Evolutionary conservation across 2,888 invertebrate species (phyloP).

Genomic region (Sarcophaga rosellei): DNA sequence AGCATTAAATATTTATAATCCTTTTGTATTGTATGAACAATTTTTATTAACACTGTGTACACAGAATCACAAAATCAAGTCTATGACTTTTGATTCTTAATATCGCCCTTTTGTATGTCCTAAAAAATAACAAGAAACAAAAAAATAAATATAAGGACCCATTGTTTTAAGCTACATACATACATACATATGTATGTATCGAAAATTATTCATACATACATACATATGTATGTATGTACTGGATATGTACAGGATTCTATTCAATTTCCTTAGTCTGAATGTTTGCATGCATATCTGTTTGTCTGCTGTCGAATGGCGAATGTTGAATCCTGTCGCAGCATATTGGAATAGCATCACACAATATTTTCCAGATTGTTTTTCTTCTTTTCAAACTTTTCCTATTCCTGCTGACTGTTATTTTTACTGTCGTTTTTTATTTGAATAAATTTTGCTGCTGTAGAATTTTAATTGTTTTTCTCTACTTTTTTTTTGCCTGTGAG

Average conservation of each 20-base stretch:
- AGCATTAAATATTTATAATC: no score
- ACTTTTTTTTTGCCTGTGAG: neutral
- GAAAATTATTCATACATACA: no score
- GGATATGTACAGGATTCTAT: slow-evolving; percentile 12
- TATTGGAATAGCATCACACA: slow-evolving; percentile 16
- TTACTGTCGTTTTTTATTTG: neutral
- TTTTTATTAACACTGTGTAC: neutral
- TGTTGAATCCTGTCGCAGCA: slow-evolving; percentile 20
- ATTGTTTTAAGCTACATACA: slow-evolving; percentile 1
- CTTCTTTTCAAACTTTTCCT: neutral
- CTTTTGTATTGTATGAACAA: neutral
- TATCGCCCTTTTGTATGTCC: neutral
- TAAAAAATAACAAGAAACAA: neutral
- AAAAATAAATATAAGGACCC: neutral
- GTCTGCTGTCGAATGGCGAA: neutral
- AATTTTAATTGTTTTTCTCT: slow-evolving; percentile 14
- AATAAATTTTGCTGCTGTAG: slow-evolving; percentile 11
- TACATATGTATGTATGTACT: no score
- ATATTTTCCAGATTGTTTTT: slow-evolving; percentile 6
- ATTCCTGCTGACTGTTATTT: neutral
- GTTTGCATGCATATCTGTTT: neutral
- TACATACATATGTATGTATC: no score
- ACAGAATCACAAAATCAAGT: neutral
- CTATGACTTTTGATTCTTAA: slow-evolving; percentile 7
- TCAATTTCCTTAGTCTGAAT: slow-evolving; percentile 5